Evolutionary conservation across 2,888 invertebrate species (phyloP).

Genomic region (Drosophila anomalata): DNA sequence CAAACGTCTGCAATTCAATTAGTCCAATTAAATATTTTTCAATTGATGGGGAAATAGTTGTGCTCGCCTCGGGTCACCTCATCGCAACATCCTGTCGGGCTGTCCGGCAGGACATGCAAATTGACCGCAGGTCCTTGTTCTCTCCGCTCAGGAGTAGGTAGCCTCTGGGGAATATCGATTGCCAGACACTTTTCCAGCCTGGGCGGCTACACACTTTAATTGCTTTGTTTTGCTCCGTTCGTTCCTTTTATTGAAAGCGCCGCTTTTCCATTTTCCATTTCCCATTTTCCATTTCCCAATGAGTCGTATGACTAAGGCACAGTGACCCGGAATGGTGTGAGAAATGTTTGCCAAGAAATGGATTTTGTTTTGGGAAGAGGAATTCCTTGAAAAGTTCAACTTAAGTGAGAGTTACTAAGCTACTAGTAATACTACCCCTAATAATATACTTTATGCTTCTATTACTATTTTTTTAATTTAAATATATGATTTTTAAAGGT

Average conservation of each 20-base stretch:
- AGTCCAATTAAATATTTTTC: constrained; percentile 63
- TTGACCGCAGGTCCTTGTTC: constrained; percentile 18
- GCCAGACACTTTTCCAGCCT: constrained; percentile 27
- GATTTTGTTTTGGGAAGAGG: neutral
- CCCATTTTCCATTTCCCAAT: constrained; percentile 15
- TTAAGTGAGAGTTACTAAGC: neutral
- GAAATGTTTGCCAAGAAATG: neutral
- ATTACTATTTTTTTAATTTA: neutral
- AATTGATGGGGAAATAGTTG: constrained; percentile 41
- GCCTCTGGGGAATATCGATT: constrained; percentile 34
- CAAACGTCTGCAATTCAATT: constrained; percentile 59
- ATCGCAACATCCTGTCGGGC: constrained; percentile 6
- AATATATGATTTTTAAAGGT: too few species aligned
- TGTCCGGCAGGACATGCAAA: constrained; percentile 53
- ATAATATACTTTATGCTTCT: too few species aligned
- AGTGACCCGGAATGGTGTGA: neutral
- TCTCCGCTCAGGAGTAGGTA: neutral
- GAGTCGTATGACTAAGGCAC: constrained; percentile 10
- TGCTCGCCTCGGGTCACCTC: constrained; percentile 2
- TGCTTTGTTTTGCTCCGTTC: constrained; percentile 36
- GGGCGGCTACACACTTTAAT: neutral
- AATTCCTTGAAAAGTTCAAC: neutral
- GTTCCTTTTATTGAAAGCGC: constrained; percentile 26
- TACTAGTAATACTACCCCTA: too few species aligned
- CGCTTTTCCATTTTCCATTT: constrained; percentile 1